Conservation (phyloP, 2,113 vertebrate species). For the Apistogramma diplotaenia region DNA sequence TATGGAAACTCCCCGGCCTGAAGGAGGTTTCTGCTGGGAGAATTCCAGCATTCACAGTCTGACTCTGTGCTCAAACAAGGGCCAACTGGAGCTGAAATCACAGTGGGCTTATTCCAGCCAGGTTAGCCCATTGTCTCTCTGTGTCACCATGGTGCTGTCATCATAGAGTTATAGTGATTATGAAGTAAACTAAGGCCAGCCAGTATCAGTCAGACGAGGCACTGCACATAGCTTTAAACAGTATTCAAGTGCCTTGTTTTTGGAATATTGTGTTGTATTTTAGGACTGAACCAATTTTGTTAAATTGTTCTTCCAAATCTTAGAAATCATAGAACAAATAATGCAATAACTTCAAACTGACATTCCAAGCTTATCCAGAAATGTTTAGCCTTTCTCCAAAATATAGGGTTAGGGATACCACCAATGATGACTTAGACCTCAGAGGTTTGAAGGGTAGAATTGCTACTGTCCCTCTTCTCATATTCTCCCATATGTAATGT, state of each 20-base stretch:
- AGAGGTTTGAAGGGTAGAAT: neutral
- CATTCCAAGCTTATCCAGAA: neutral
- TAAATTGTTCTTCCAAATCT: neutral
- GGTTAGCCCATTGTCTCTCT: slow-evolving; percentile 18
- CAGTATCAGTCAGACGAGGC: neutral
- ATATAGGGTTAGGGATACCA: neutral
- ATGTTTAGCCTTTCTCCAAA: neutral
- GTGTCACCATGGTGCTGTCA: neutral
- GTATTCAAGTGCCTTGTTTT: neutral
- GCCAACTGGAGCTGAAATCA: slow-evolving; percentile 49
- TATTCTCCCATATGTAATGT: neutral
- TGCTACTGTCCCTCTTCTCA: neutral
- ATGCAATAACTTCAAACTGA: neutral
- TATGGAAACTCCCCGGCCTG: slow-evolving; percentile 1
- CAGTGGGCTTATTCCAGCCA: slow-evolving; percentile 15
- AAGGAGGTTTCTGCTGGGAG: slow-evolving; percentile 25
- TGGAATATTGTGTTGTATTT: no score
- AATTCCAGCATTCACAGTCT: slow-evolving; percentile 22
- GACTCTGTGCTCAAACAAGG: slow-evolving; percentile 29
- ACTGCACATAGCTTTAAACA: neutral
- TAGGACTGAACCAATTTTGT: no score
- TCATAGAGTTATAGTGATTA: neutral
- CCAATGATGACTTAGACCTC: neutral
- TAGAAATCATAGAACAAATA: neutral
- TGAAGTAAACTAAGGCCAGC: neutral